These are phyloP conservation scores for Nymphalis c-album DNA, from an alignment of 2,888 invertebrate genomes.

Conservation along the genomic window DNA sequence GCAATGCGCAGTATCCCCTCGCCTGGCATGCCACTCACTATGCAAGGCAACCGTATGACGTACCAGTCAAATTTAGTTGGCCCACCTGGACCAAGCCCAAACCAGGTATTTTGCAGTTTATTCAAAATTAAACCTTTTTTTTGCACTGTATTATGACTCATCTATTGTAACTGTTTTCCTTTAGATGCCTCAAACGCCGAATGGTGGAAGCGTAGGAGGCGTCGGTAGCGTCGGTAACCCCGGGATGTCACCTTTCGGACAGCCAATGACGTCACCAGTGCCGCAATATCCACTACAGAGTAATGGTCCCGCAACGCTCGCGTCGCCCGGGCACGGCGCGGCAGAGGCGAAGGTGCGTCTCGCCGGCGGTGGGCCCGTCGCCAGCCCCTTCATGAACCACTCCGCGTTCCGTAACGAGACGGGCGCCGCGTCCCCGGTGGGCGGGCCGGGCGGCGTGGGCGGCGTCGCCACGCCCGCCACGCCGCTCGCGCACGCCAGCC, in stretches of 20 bases:
- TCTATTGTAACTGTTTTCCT: not conserved
- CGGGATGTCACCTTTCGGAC: conserved; percentile 88
- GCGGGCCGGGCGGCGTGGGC: conserved; percentile 46
- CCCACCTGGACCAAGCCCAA: conserved; percentile 90
- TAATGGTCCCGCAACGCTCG: conserved; percentile 81
- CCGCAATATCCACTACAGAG: conserved; percentile 81
- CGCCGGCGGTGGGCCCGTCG: conserved; percentile 66
- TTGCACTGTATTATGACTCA: not conserved
- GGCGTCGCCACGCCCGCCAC: conserved; percentile 67
- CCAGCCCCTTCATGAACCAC: conserved; percentile 81
- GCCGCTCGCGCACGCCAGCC: conserved; percentile 71
- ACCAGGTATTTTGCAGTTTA: conserved; percentile 63
- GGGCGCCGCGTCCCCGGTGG: conserved; percentile 76
- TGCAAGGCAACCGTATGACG: conserved; percentile 70
- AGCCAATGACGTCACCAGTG: conserved; percentile 83
- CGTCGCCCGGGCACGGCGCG: conserved; percentile 79
- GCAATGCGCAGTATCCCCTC: conserved; percentile 84
- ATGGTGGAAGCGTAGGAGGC: conserved; percentile 78
- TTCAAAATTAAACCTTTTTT: not conserved
- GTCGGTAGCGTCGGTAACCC: conserved; percentile 79
- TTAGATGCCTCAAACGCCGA: conserved; percentile 77
- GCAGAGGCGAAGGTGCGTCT: conserved; percentile 80
- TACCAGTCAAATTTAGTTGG: conserved; percentile 85
- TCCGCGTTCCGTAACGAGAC: conserved; percentile 58
- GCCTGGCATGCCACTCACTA: conserved; percentile 80